phyloP scores from a whole-genome alignment of 2,888 invertebrate genomes.

The Fragum fragum region DNA sequence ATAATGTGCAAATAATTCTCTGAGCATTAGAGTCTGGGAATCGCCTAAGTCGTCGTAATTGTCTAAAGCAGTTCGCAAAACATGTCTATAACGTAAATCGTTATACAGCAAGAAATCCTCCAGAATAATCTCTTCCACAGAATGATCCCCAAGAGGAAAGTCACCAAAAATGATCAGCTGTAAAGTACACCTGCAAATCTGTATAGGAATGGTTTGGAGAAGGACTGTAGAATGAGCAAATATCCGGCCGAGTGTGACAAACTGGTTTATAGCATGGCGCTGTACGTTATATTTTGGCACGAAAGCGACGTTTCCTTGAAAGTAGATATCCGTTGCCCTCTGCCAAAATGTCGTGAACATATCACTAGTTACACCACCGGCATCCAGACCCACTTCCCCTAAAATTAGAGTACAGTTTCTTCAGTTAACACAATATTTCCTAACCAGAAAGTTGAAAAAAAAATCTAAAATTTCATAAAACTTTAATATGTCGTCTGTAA shows the following conservation, averaged over 20 bases:
- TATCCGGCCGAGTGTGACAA: slow-evolving; percentile 14
- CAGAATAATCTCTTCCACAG: background rate
- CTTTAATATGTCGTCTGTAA: no score
- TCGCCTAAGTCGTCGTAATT: background rate
- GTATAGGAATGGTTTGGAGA: slow-evolving; percentile 13
- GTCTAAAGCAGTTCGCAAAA: background rate
- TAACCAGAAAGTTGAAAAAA: no score
- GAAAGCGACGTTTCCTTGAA: slow-evolving; percentile 13
- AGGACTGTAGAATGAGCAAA: background rate
- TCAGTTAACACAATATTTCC: no score
- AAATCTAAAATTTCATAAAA: no score
- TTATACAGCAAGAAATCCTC: slow-evolving; percentile 15
- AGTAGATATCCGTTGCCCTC: background rate
- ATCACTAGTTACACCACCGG: slow-evolving; percentile 13
- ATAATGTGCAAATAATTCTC: slow-evolving; percentile 1
- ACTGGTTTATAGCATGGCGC: background rate
- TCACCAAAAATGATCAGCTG: slow-evolving; percentile 5
- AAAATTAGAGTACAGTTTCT: no score
- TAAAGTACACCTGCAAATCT: slow-evolving; percentile 17
- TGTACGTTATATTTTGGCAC: background rate
- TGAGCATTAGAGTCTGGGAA: background rate
- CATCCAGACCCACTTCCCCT: slow-evolving; percentile 15
- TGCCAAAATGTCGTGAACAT: slow-evolving; percentile 28
- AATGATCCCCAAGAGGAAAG: background rate
- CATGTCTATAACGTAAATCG: background rate